These are phyloP conservation scores for Pomatostomus ruficeps DNA, from an alignment of 2,113 vertebrate genomes.

Conservation along the genomic window DNA sequence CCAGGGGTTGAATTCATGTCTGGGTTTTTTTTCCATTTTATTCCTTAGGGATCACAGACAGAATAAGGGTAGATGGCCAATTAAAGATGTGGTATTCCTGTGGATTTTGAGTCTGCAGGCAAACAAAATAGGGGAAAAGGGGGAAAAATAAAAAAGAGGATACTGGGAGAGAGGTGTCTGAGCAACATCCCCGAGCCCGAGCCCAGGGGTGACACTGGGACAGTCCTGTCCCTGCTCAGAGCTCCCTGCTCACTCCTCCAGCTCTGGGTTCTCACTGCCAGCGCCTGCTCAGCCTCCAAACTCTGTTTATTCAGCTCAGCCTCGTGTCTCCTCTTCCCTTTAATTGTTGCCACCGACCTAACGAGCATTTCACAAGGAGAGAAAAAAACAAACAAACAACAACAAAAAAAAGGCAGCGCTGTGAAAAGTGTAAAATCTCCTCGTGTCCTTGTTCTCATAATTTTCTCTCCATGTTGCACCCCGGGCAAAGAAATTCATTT, in stretches of 20 bases:
- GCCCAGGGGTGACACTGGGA: no score
- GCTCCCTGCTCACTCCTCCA: neutral
- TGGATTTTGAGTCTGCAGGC: neutral
- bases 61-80: neutral
- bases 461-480: neutral
- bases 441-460: neutral
- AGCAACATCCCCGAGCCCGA: neutral
- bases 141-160: neutral
- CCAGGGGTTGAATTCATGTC: neutral
- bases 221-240: fast-evolving
- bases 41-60: neutral
- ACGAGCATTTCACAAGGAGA: neutral
- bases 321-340: neutral
- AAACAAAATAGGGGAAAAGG: neutral
- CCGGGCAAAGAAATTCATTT: constrained; percentile 18
- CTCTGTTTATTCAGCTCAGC: neutral
- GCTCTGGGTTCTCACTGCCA: neutral
- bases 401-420: neutral
- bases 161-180: neutral
- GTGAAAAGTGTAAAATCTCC: neutral
- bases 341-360: neutral
- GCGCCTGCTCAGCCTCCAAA: neutral
- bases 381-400: no score
- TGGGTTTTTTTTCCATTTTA: neutral
- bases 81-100: neutral